A percentile compares a stretch with the other conserved stretches of the same genome.
phyloP scores from a whole-genome alignment of 2,797 vertebrate genomes.

The Masticophis lateralis region DNA sequence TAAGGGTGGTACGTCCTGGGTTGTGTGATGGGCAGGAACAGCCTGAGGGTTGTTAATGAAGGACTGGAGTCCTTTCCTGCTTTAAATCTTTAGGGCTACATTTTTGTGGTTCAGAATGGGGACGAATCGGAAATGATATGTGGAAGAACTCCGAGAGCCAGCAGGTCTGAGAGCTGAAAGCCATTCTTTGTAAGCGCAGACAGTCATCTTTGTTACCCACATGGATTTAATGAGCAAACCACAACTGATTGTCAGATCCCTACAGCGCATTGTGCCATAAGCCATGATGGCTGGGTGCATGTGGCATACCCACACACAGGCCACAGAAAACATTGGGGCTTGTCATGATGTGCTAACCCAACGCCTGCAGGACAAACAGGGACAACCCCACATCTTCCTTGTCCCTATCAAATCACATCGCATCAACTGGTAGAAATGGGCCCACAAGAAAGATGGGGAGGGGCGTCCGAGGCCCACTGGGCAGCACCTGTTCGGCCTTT shows the following conservation, averaged over 20 bases:
- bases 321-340: not conserved
- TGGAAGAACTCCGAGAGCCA: rapidly evolving
- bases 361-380: not conserved
- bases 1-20: not conserved
- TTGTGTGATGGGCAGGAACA: not conserved
- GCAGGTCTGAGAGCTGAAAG: not conserved
- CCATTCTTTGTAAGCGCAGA: not conserved
- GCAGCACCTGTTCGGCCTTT: not conserved
- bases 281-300: not conserved
- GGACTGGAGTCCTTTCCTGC: not conserved
- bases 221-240: not conserved
- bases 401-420: not conserved
- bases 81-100: not conserved
- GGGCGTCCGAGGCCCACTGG: not conserved
- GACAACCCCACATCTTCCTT: not conserved
- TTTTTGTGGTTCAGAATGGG: not conserved
- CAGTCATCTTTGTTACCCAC: not conserved
- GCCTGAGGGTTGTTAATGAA: not conserved
- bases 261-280: not conserved
- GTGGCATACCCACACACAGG: not conserved
- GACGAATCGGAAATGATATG: not conserved
- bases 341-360: not conserved
- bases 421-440: not conserved
- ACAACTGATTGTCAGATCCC: not conserved
- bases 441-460: not conserved